These are phyloP conservation scores for Acipenser oxyrinchus DNA, from an alignment of 2,797 vertebrate genomes.

Conservation along the genomic window DNA sequence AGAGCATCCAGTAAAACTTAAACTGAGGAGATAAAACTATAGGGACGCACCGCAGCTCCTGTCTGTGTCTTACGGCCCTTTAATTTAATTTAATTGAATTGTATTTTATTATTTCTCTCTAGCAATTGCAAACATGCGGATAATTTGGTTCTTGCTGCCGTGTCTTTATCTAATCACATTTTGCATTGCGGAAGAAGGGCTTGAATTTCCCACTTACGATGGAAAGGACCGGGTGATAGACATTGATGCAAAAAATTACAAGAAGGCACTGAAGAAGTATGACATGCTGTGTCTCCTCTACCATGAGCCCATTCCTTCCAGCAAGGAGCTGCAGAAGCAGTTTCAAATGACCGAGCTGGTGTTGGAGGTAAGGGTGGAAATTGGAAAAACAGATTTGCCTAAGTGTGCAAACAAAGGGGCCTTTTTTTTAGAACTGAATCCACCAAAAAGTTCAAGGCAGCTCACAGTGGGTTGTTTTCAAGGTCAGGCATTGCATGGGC, in stretches of 20 bases:
- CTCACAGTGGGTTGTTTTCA: background rate
- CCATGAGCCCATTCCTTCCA: constrained; percentile 69
- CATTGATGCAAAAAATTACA: constrained; percentile 86
- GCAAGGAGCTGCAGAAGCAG: constrained; percentile 77
- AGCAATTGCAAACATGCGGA: constrained; percentile 36
- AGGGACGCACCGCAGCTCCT: too few relatives aligned
- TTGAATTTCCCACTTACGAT: constrained; percentile 88
- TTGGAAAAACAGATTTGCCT: too few relatives aligned
- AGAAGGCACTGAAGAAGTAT: constrained; percentile 79
- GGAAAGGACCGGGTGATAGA: constrained; percentile 88
- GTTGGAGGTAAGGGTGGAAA: constrained; percentile 74
- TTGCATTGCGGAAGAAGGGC: constrained; percentile 72
- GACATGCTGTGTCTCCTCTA: constrained; percentile 82
- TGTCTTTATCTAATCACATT: constrained; percentile 61
- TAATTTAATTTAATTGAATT: too few relatives aligned
- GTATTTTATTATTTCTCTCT: too few relatives aligned
- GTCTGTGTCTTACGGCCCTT: too few relatives aligned
- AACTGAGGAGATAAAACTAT: constrained; percentile 6
- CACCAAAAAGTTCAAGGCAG: background rate
- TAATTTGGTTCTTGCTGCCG: constrained; percentile 48
- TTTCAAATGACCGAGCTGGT: constrained; percentile 89
- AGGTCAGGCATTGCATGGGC: background rate
- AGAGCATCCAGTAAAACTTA: background rate
- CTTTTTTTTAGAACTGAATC: background rate
- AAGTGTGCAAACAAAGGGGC: background rate